Base-by-base conservation (phyloP, 2,888 invertebrate genomes). In the Cactoblastis cactorum region DNA sequence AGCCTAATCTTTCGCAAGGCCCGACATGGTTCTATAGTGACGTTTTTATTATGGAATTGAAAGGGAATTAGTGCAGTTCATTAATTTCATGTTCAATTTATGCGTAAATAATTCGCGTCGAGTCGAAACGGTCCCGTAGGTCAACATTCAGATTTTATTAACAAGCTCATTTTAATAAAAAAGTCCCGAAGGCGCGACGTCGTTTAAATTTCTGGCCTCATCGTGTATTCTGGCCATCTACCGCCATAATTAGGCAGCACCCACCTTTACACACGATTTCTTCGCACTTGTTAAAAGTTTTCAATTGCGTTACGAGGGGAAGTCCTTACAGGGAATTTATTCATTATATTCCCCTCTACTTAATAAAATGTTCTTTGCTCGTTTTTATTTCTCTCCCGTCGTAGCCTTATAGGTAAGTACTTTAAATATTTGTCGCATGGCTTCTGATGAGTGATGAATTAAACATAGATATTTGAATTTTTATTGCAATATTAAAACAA, bases 211-310 rank as follows among this genome's bases (percentile, higher is more conserved):
- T 76, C 71, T 66, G 56, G 77, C 75, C 83, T 87, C 83, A 86
- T 87, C 80, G 62, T 62, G 82, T 79, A 86, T 88, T 87, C 87
- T 64, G 71, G 71, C 61, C 77, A 72, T 71, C 75, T 72, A 69
- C 67, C 67, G 62, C 58, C 77, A 71, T 87, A 87, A 87, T 87
- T 88, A 87, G 80, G 82, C 77, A 67, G 76, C 74, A 71, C 77
- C 81, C 80, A 88, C 88, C 87, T 89, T 88, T 80, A 83, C 89
- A 87, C 85, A 82, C 87, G 88, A 86, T 87, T 88, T 86, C 84
- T 77, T 80, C 78, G 80, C 86, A 87, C 88, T 89, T 87, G 88
- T 88, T 87, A 87, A 88, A 89, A 88, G 85, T 88, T 89, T 88
- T 88, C 89, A 88, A 89, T 89, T 88, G 87, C 87, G 82, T 88